These are phyloP conservation scores for Yponomeuta plumbellus DNA, from an alignment of 2,888 invertebrate species.

Conservation along the genomic window DNA sequence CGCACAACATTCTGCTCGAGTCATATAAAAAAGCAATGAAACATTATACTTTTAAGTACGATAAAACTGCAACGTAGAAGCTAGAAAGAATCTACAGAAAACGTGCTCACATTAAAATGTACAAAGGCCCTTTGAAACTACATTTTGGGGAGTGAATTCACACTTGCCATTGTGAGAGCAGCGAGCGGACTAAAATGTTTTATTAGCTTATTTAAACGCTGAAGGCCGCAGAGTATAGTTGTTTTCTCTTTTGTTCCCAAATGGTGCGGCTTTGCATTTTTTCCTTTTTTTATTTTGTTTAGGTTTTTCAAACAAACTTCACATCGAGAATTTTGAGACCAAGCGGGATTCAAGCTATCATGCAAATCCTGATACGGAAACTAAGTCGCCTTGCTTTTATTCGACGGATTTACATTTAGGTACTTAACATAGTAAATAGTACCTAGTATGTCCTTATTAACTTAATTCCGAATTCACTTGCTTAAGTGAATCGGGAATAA, in stretches of 20 bases:
- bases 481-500: no score
- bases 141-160: slow-evolving; percentile 19
- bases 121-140: slow-evolving; percentile 1
- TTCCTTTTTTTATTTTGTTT: slow-evolving; percentile 17
- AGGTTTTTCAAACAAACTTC: not conserved
- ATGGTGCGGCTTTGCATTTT: slow-evolving; percentile 18
- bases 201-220: slow-evolving; percentile 29
- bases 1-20: no score
- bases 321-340: not conserved
- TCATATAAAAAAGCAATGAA: no score
- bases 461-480: no score
- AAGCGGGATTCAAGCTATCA: no score
- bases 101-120: not conserved
- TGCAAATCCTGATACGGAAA: no score
- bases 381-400: no score
- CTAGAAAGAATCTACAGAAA: not conserved
- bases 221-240: slow-evolving; percentile 25
- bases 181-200: slow-evolving; percentile 24
- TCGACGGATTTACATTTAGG: no score
- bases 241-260: slow-evolving; percentile 24
- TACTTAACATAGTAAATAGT: no score
- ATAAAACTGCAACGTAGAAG: not conserved
- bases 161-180: slow-evolving; percentile 25
- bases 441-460: no score
- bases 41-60: not conserved